These are phyloP conservation scores for Lagocephalus sceleratus DNA, from an alignment of 2,797 vertebrate species.

Conservation along the genomic window DNA sequence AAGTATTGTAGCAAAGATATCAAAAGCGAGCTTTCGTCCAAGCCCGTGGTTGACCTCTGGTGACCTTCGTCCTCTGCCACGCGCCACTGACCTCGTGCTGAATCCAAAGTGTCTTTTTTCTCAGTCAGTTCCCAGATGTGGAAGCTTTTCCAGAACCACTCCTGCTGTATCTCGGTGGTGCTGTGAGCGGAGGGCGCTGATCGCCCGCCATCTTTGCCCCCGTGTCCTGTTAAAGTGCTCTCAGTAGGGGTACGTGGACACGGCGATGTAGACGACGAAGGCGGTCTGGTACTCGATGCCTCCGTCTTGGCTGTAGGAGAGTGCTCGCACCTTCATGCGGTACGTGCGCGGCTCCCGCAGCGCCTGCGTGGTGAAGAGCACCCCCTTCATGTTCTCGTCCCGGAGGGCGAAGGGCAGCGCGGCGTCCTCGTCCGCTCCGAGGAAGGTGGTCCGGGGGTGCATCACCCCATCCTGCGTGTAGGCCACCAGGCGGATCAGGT, in stretches of 20 bases:
- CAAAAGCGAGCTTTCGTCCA: slow-evolving; percentile 17
- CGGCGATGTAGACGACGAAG: slow-evolving; percentile 95
- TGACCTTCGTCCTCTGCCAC: too few species aligned
- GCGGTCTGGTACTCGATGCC: slow-evolving; percentile 93
- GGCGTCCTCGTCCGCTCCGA: slow-evolving; percentile 81
- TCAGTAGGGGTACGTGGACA: slow-evolving; percentile 95
- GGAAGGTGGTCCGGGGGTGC: slow-evolving; percentile 92
- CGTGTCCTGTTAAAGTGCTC: slow-evolving; percentile 63
- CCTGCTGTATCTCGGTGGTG: slow-evolving; percentile 11
- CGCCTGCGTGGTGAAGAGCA: slow-evolving; percentile 85
- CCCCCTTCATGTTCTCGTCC: slow-evolving; percentile 92
- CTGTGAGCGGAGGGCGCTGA: slow-evolving; percentile 2
- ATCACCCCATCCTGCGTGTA: slow-evolving; percentile 94
- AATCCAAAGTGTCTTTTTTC: slow-evolving; percentile 33
- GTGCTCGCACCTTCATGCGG: slow-evolving; percentile 91
- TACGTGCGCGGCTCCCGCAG: slow-evolving; percentile 87
- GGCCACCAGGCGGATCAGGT: slow-evolving; percentile 93
- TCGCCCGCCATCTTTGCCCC: slow-evolving; percentile 12
- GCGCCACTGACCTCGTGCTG: too few species aligned
- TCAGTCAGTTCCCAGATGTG: slow-evolving; percentile 53
- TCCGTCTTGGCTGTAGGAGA: slow-evolving; percentile 83
- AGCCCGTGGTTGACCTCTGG: slow-evolving; percentile 26
- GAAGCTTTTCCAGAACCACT: slow-evolving; percentile 34
- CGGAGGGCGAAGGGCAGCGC: slow-evolving; percentile 87
- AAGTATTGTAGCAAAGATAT: slow-evolving; percentile 1